These are phyloP conservation scores for Sebastes fasciatus DNA, from an alignment of 2,113 vertebrate genomes.

Conservation along the genomic window DNA sequence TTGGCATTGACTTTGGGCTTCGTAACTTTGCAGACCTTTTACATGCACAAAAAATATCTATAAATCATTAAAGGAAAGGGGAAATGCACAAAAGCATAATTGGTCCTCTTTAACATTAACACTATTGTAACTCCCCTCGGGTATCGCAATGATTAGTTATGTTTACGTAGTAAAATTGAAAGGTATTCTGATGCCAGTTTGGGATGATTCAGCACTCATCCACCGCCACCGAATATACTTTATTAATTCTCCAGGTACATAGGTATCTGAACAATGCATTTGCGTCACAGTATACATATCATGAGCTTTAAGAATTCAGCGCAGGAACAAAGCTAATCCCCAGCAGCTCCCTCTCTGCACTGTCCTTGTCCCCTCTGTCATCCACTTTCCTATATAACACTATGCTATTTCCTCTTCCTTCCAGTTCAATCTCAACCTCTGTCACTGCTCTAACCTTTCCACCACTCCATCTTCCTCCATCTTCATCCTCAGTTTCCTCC, in stretches of 20 bases:
- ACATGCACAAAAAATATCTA: no score
- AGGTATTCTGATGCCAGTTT: neutral
- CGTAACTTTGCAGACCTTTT: no score
- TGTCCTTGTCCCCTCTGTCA: conserved; percentile 48
- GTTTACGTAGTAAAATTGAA: neutral
- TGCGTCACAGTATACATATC: conserved; percentile 11
- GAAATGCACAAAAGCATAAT: no score
- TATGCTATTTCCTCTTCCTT: conserved; percentile 68
- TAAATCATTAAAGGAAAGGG: no score
- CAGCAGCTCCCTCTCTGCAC: conserved; percentile 26
- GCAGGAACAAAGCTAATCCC: conserved; percentile 33
- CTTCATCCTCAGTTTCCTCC: conserved; percentile 34
- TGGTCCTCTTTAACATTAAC: neutral
- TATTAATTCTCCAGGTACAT: neutral
- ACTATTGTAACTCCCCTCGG: no score
- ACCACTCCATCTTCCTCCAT: conserved; percentile 63
- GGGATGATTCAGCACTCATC: neutral
- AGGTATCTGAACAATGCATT: neutral
- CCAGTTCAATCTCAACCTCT: conserved; percentile 72
- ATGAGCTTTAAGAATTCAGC: conserved; percentile 16
- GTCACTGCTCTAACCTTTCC: conserved; percentile 63
- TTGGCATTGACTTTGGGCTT: no score
- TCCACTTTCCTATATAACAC: conserved; percentile 54
- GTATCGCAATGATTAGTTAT: neutral
- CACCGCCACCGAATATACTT: neutral